Conservation (phyloP, 2,797 vertebrate genomes). For the Protonibea diacanthus region DNA sequence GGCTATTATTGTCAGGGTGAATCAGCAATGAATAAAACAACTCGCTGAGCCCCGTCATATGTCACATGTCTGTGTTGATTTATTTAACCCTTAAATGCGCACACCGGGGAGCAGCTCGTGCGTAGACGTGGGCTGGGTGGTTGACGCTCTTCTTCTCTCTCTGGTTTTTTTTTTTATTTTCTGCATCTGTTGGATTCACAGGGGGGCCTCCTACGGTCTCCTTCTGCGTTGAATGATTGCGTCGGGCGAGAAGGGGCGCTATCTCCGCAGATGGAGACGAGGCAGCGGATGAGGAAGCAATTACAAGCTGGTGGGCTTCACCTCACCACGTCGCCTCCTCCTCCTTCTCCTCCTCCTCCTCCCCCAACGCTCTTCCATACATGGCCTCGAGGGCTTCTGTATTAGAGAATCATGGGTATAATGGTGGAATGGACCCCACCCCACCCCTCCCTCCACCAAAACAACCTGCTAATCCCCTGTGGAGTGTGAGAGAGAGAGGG, state of each 20-base stretch:
- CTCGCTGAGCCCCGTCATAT: constrained; percentile 42
- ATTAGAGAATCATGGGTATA: constrained; percentile 80
- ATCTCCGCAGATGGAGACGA: constrained; percentile 72
- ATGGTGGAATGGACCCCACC: constrained; percentile 81
- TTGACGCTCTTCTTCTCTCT: constrained; percentile 29
- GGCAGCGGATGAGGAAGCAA: constrained; percentile 73
- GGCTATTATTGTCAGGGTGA: constrained; percentile 56
- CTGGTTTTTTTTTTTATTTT: constrained; percentile 30
- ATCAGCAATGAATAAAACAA: constrained; percentile 45
- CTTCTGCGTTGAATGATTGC: constrained; percentile 44
- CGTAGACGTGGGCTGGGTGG: constrained; percentile 14
- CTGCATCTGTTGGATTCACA: constrained; percentile 57
- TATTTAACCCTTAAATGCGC: constrained; percentile 56
- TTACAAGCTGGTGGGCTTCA: constrained; percentile 80
- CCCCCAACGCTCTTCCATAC: constrained; percentile 54
- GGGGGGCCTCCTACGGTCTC: constrained; percentile 49
- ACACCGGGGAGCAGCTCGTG: constrained; percentile 52
- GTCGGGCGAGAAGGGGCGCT: constrained; percentile 41
- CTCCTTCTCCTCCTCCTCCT: constrained; percentile 57
- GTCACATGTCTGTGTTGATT: constrained; percentile 63
- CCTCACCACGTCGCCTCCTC: constrained; percentile 61
- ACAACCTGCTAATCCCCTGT: constrained; percentile 87
- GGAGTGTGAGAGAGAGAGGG: constrained; percentile 35
- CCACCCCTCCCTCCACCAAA: constrained; percentile 53
- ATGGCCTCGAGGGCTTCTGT: constrained; percentile 63